These are phyloP conservation scores for Elaphurus davidianus DNA, from an alignment of 2,113 vertebrate genomes.

Conservation along the genomic window DNA sequence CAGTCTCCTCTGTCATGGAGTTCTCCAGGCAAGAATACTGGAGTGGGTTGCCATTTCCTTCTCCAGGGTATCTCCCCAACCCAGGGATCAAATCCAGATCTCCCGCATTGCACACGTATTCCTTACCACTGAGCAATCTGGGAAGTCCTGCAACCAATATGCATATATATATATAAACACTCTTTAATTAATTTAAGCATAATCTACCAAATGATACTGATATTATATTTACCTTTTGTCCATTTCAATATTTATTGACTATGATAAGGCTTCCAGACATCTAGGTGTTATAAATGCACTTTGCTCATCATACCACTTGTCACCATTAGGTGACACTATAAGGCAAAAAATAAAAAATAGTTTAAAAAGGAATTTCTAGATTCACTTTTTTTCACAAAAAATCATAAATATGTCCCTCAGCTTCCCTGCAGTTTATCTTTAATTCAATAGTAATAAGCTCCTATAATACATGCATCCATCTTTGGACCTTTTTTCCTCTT, in stretches of 20 bases:
- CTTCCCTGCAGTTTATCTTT: neutral
- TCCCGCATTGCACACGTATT: neutral
- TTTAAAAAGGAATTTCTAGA: neutral
- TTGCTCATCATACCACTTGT: neutral
- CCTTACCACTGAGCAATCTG: neutral
- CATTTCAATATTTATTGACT: neutral
- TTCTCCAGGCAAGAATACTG: neutral
- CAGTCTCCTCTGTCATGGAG: neutral
- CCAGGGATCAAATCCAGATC: neutral
- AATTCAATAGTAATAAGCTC: neutral
- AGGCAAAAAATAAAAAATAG: slow-evolving; percentile 1
- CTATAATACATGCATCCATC: neutral
- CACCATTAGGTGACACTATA: slow-evolving; percentile 55
- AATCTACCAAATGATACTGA: neutral
- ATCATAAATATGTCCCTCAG: neutral
- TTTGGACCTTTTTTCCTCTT: neutral
- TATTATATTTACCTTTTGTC: neutral
- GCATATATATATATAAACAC: neutral
- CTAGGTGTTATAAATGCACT: neutral
- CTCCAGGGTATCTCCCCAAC: neutral
- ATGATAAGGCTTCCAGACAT: neutral
- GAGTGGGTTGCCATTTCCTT: neutral
- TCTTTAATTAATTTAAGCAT: neutral
- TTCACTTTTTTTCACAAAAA: neutral
- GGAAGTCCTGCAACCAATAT: neutral